Percentiles rank a stretch among this genome's conserved stretches.
Evolutionary conservation across 2,113 vertebrate genomes (phyloP).

Genomic region (Coptodon bakossiorum): DNA sequence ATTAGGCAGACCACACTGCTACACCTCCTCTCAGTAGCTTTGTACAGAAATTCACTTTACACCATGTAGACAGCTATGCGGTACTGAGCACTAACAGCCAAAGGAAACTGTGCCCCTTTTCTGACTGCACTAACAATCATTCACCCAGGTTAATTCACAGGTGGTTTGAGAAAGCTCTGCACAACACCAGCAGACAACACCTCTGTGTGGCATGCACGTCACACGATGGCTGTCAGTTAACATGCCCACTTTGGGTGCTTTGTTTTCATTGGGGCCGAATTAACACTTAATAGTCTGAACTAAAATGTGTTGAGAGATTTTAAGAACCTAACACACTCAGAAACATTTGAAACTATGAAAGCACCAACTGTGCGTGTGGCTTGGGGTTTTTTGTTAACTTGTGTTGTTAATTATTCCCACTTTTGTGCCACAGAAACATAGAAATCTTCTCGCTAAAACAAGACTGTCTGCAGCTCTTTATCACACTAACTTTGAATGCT

Average conservation of each 20-base stretch:
- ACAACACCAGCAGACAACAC: not conserved
- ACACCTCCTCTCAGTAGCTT: not conserved
- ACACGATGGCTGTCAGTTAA: not conserved
- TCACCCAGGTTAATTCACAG: not conserved
- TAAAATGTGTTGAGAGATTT: not conserved
- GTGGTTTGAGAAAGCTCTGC: not conserved
- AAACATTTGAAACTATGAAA: not conserved
- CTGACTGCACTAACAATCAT: not conserved
- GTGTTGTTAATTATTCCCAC: not conserved
- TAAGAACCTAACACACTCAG: not conserved
- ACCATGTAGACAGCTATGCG: not conserved
- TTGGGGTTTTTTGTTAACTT: fast-evolving
- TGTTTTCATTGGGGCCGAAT: not conserved
- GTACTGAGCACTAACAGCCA: not conserved
- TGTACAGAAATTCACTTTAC: not conserved
- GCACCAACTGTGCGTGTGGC: not conserved
- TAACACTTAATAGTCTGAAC: not conserved
- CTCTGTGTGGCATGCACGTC: not conserved
- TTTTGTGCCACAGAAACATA: not conserved
- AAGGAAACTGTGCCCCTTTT: not conserved
- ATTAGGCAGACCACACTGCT: not conserved
- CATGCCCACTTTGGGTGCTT: not conserved
- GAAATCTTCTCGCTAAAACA: not conserved
- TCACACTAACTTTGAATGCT: not conserved
- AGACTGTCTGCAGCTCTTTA: not conserved